Base-by-base conservation (phyloP, 2,797 vertebrate genomes). In the Cephalopachus bancanus region DNA sequence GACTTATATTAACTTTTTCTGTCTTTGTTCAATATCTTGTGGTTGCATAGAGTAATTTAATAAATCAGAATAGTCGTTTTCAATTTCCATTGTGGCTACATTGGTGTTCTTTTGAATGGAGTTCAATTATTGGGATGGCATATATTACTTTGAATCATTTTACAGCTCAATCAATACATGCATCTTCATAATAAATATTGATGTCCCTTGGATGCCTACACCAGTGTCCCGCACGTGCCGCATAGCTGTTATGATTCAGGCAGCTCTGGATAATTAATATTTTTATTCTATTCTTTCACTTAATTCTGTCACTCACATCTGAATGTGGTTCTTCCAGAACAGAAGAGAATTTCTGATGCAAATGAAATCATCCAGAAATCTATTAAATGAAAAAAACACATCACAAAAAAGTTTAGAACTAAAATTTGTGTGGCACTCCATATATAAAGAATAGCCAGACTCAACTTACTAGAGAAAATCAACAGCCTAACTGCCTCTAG, bases 171-270 rank as follows among this genome's bases (percentile, higher is more conserved):
- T 98, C 97, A 98, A 98, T 98, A 97, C 60, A n/a, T 76, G 84
- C 93, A 97, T 97, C 97, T 97, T 97, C 97, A 97, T 97, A 98
- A 98, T 98, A 98, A 98, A 98, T 98, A 98, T 97, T 97, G 98
- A 97, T 87, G 0, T 91, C 86, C 51, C 86, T 97, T 96, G 95
- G 96, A 98, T 96, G 92, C 83, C 91, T 91, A 10, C 33, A 49
- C 60, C 17, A 60, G 49, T 30, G 69, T 95, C 71, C 81, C 5
- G 11, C 79, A 84, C 79, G 89, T 85, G 95, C 95, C 95, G 94
- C 51, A 8, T 3, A 33, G 30, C 53, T 85, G 30, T 49, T 64
- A 69, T 8, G 86, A 95, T 80, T 80, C 83, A 69, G 59, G 44
- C 28, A 96, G 59, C 20, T 93, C 85, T 67, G 65, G 37, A 26